These are phyloP conservation scores for Melipona bicolor DNA, from an alignment of 2,888 invertebrate species.

Conservation along the genomic window DNA sequence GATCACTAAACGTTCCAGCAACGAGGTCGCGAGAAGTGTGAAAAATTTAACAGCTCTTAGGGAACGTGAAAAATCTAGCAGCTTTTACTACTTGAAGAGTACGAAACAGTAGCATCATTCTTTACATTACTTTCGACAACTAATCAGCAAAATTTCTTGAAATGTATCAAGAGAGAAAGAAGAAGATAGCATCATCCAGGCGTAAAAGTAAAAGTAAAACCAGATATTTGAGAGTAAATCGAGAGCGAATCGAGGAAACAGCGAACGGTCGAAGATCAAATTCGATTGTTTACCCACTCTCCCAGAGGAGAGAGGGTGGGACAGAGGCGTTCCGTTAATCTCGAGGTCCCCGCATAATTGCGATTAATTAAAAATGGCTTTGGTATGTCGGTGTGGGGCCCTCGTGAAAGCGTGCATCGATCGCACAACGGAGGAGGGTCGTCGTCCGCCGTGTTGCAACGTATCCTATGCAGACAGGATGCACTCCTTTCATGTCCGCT, in stretches of 20 bases:
- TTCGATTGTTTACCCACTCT: slow-evolving; percentile 36
- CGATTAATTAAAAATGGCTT: slow-evolving; percentile 75
- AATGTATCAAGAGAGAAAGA: no score
- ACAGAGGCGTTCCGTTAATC: slow-evolving; percentile 26
- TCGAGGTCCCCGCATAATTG: slow-evolving; percentile 47
- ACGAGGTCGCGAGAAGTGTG: no score
- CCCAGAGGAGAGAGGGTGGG: background rate
- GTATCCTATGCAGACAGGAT: slow-evolving; percentile 64
- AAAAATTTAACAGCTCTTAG: no score
- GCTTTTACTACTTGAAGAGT: no score
- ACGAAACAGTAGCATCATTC: no score
- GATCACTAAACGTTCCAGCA: no score
- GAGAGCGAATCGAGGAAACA: background rate
- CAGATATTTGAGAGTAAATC: background rate
- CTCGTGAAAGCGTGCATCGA: slow-evolving; percentile 69
- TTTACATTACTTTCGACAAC: no score
- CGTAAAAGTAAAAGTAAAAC: background rate
- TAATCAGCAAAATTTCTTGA: no score
- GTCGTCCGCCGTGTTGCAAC: slow-evolving; percentile 69
- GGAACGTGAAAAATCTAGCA: no score
- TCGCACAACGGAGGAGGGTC: slow-evolving; percentile 68
- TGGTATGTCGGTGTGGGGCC: slow-evolving; percentile 50
- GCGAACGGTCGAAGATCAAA: slow-evolving; percentile 38
- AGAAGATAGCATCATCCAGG: background rate
- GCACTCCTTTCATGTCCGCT: slow-evolving; percentile 64